Percentiles rank a stretch among this genome's conserved stretches.
Evolutionary conservation across 2,888 invertebrate species (phyloP).

Genomic region (Holacanthella duospinosa): DNA sequence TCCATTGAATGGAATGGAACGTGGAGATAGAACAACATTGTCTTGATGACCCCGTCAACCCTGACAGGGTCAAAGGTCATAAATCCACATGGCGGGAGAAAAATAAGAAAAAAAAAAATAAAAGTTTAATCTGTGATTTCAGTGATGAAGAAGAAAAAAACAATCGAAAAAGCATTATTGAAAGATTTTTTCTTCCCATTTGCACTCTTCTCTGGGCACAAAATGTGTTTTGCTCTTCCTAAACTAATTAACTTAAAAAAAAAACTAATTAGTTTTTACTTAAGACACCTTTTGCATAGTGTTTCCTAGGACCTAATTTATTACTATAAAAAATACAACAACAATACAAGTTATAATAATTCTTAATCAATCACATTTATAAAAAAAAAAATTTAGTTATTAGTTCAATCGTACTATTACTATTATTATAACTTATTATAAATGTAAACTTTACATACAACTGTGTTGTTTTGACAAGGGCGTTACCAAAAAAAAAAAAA

Average conservation of each 20-base stretch:
- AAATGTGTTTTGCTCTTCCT: constrained; percentile 4
- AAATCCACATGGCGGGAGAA: not conserved
- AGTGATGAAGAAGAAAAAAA: constrained; percentile 2
- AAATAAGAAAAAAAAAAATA: not conserved
- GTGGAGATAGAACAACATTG: not conserved
- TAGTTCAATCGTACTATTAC: not conserved
- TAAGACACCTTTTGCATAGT: not conserved
- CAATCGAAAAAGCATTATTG: not conserved
- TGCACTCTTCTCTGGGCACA: constrained; percentile 5
- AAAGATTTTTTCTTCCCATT: not conserved
- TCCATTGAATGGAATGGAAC: constrained; percentile 5
- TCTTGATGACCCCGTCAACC: not conserved
- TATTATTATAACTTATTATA: not conserved
- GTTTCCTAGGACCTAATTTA: not conserved
- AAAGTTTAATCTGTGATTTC: constrained; percentile 6
- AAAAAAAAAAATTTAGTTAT: no score
- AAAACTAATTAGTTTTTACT: not conserved
- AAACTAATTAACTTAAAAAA: not conserved
- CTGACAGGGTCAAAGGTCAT: not conserved
- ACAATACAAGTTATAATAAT: no score
- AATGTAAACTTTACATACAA: not conserved
- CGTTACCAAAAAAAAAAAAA: no score
- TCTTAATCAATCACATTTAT: no score
- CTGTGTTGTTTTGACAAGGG: not conserved
- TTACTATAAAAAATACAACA: no score